These are phyloP conservation scores for Strigamia crassipes DNA, from an alignment of 2,888 invertebrate species.

Conservation along the genomic window DNA sequence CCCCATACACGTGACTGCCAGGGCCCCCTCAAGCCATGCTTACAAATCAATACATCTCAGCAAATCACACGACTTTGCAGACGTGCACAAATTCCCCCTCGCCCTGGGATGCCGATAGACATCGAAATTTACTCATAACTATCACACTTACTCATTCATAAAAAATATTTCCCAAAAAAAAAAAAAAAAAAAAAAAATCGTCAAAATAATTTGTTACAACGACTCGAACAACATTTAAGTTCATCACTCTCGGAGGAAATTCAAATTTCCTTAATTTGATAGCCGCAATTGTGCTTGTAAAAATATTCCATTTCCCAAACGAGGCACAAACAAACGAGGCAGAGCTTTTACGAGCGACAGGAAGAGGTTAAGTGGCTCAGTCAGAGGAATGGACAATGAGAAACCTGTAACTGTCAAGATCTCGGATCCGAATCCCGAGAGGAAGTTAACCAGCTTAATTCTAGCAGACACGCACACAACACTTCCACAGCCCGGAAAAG, in stretches of 20 bases:
- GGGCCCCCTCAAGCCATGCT: too few relatives aligned
- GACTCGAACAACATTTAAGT: neutral
- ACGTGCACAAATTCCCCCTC: too few relatives aligned
- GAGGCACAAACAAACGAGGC: neutral
- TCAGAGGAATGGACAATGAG: slow-evolving; percentile 16
- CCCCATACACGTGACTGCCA: too few relatives aligned
- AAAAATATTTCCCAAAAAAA: too few relatives aligned
- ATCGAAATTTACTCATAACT: too few relatives aligned
- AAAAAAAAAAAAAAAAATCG: too few relatives aligned
- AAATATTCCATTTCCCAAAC: neutral
- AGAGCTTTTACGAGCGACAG: neutral
- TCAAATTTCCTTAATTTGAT: slow-evolving; percentile 21
- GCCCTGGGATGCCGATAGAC: too few relatives aligned
- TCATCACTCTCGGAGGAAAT: neutral
- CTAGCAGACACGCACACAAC: neutral
- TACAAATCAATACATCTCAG: too few relatives aligned
- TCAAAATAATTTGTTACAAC: too few relatives aligned
- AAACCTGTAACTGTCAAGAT: neutral
- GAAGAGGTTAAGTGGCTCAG: slow-evolving; percentile 17
- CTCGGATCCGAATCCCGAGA: neutral
- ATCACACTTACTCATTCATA: too few relatives aligned
- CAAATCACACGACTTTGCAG: too few relatives aligned
- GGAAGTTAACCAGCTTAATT: neutral
- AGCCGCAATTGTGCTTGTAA: neutral
- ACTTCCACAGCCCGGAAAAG: too few relatives aligned